Conservation (phyloP, 2,113 vertebrate genomes). For the Heloderma charlesbogerti region DNA sequence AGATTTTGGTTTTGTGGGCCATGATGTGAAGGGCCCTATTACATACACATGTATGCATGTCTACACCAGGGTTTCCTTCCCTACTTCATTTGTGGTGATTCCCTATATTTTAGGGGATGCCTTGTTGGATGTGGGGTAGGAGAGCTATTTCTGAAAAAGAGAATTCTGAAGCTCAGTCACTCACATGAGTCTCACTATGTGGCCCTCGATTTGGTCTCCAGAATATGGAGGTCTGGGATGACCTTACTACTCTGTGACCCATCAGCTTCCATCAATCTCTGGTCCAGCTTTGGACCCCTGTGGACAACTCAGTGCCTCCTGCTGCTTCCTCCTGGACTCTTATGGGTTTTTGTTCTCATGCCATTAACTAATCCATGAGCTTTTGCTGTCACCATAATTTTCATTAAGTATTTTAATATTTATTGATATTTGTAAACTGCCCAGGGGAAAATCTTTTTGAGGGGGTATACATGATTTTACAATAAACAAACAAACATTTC, state of each 20-base stretch:
- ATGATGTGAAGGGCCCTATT: neutral
- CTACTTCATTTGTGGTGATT: neutral
- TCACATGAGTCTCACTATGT: neutral
- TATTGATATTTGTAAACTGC: neutral
- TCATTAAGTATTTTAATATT: neutral
- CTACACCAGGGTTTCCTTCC: neutral
- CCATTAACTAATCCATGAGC: neutral
- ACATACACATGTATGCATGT: neutral
- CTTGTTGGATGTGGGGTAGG: neutral
- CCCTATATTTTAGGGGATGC: neutral
- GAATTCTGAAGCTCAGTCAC: neutral
- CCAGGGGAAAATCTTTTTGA: neutral
- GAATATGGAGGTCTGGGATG: neutral
- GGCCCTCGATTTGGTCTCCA: neutral
- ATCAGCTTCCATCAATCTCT: neutral
- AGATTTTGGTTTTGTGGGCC: neutral
- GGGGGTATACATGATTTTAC: neutral
- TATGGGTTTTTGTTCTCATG: neutral
- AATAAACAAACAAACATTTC: neutral
- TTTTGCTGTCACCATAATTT: neutral
- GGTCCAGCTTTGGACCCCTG: neutral
- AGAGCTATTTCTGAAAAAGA: neutral
- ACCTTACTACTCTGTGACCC: neutral
- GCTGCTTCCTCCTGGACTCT: neutral
- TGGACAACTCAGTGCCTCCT: neutral